Conservation (phyloP, 2,113 vertebrate genomes). For the Astatotilapia flaviijosephi region DNA sequence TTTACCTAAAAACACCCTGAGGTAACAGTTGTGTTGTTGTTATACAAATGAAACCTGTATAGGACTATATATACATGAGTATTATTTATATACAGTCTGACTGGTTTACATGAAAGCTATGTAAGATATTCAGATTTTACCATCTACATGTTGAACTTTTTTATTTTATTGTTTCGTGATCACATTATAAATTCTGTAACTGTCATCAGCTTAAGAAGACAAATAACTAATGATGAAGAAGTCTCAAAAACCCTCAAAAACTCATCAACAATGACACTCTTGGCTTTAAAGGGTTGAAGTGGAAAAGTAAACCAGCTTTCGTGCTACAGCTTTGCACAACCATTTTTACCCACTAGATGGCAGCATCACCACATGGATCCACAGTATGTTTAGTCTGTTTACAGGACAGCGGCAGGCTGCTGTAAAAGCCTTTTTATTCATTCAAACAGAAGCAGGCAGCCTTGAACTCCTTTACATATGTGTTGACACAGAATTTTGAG, state of each 20-base stretch:
- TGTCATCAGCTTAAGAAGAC: not conserved
- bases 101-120: not conserved
- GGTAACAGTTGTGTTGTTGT: accelerated
- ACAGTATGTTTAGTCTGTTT: accelerated
- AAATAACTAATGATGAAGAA: not conserved
- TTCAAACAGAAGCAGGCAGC: not conserved
- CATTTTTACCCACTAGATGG: not conserved
- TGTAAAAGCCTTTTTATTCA: not conserved
- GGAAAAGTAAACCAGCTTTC: not conserved
- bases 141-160: not conserved
- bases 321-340: accelerated
- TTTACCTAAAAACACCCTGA: not conserved
- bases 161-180: not conserved
- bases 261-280: accelerated
- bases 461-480: not conserved
- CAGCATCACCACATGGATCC: not conserved
- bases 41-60: not conserved
- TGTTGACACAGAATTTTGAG: not conserved
- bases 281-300: not conserved
- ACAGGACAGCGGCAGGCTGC: too few relatives aligned
- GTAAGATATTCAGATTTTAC: not conserved
- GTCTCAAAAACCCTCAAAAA: not conserved
- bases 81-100: not conserved
- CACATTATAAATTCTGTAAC: not conserved
- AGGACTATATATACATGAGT: accelerated